Evolutionary conservation across 2,888 invertebrate genomes (phyloP).

Genomic region (Unio pictorum): DNA sequence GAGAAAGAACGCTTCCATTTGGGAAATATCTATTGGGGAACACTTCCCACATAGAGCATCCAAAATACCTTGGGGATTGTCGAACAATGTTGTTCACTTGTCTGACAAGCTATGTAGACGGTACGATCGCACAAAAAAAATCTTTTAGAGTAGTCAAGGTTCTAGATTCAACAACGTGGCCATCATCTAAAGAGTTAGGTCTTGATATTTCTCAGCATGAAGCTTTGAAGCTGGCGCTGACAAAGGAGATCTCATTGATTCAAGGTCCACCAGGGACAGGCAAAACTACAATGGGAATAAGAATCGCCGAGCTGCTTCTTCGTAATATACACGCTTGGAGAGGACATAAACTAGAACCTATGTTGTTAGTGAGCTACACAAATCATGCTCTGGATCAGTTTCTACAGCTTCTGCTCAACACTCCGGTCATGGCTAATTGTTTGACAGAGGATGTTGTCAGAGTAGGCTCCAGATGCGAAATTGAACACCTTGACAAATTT

Average conservation of each 20-base stretch:
- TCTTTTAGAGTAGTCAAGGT: not conserved
- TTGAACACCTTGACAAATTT: slow-evolving; percentile 3
- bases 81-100: no score
- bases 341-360: slow-evolving; percentile 72
- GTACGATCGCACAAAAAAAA: no score
- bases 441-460: not conserved
- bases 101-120: no score
- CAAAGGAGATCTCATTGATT: slow-evolving; percentile 46
- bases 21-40: slow-evolving; percentile 64
- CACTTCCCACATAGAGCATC: not conserved
- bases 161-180: slow-evolving; percentile 33
- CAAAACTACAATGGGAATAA: slow-evolving; percentile 50
- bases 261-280: slow-evolving; percentile 56
- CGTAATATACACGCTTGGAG: slow-evolving; percentile 72
- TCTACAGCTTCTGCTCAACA: slow-evolving; percentile 75
- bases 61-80: not conserved
- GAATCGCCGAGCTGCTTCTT: slow-evolving; percentile 75
- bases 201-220: slow-evolving; percentile 50
- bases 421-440: slow-evolving; percentile 1
- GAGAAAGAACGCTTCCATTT: slow-evolving; percentile 76
- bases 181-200: slow-evolving; percentile 29
- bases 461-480: slow-evolving; percentile 2
- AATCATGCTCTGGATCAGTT: slow-evolving; percentile 92
- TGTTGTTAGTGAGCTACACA: slow-evolving; percentile 86
- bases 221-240: slow-evolving; percentile 46